Base-by-base conservation (phyloP, 1,140 invertebrate species). In the Dendrolimus punctatus region DNA sequence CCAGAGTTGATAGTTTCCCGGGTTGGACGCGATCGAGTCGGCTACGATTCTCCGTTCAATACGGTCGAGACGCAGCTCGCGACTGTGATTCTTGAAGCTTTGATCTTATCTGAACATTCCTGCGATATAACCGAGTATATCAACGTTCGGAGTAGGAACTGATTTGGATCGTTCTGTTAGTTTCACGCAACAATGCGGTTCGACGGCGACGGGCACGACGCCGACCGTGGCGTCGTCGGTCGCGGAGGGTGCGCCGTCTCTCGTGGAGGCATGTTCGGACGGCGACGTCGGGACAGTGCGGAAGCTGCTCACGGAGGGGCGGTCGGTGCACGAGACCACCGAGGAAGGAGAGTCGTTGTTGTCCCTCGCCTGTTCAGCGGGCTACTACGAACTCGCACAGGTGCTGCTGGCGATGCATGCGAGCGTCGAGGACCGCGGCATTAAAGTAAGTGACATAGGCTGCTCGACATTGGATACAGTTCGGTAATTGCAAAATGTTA, bases 361-460 rank as follows among this genome's bases (percentile, higher is more conserved):
- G 39, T 97, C 95, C 8, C 90, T 98, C 60, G 96, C 96, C 47
- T 98, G 96, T 85, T 96, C 95, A 51, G 96, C 96, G 46, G 96
- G 96, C 40, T 97, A 97, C 87, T 97, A 94, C 88, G 96, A 98
- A 84, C 90, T 98, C 61, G 96, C 95, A 58, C 95, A 97, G 90
- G 95, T 99, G 71, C 87, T 99, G 64, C 89, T 99, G 69, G 96
- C 96, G 40, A 99, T 99, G 96, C 95, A 95, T 87, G 97, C 97
- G 40, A 98, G 98, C 88, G 96, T 99, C 45, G 97, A 99, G 89
- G 97, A 99, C 82, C 90, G 97, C 45, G 97, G 97, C 39, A 95
- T 96, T 69, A 90, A 90, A 74, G 82, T 85, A 44, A 60, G 55
- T 51, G 23, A 23, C 23, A 23, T 23, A 23, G 23, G 23, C 23